These are phyloP conservation scores for Ips nitidus DNA, from an alignment of 1,140 invertebrate species.

Conservation along the genomic window DNA sequence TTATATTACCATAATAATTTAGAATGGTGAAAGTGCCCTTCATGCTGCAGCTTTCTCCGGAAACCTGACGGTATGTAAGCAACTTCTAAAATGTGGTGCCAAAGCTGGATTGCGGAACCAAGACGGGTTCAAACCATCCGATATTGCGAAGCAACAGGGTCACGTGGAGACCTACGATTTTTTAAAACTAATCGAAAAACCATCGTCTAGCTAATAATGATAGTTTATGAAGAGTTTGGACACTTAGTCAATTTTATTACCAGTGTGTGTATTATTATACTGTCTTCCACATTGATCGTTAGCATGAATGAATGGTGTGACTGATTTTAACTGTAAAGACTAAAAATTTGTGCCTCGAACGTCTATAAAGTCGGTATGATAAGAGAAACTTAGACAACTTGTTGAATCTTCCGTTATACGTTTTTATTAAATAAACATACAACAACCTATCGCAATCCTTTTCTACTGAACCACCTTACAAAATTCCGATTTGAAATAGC, in stretches of 20 bases:
- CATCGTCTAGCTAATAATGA: neutral
- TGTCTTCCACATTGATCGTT: no score
- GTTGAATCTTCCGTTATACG: neutral
- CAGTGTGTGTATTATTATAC: neutral
- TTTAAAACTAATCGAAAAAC: slow-evolving; percentile 46
- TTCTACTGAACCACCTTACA: slow-evolving; percentile 20
- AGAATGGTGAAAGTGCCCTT: slow-evolving; percentile 89
- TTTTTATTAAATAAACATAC: neutral
- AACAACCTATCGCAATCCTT: neutral
- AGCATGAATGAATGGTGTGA: no score
- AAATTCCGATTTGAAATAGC: slow-evolving; percentile 35
- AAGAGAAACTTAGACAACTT: neutral
- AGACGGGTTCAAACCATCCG: slow-evolving; percentile 67
- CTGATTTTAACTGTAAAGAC: no score
- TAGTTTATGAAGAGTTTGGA: neutral
- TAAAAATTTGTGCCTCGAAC: neutral
- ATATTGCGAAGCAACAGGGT: slow-evolving; percentile 63
- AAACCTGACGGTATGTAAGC: slow-evolving; percentile 75
- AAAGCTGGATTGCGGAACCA: slow-evolving; percentile 69
- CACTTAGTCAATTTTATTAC: neutral
- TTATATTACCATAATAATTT: slow-evolving; percentile 9
- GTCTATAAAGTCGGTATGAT: neutral
- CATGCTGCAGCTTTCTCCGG: slow-evolving; percentile 89
- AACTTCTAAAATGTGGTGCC: slow-evolving; percentile 73
- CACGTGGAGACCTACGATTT: slow-evolving; percentile 62